Percentiles rank a stretch among this genome's conserved stretches.
These are phyloP conservation scores for Muscicapa adusta DNA, from an alignment of 2,113 vertebrate genomes.

Conservation along the genomic window DNA sequence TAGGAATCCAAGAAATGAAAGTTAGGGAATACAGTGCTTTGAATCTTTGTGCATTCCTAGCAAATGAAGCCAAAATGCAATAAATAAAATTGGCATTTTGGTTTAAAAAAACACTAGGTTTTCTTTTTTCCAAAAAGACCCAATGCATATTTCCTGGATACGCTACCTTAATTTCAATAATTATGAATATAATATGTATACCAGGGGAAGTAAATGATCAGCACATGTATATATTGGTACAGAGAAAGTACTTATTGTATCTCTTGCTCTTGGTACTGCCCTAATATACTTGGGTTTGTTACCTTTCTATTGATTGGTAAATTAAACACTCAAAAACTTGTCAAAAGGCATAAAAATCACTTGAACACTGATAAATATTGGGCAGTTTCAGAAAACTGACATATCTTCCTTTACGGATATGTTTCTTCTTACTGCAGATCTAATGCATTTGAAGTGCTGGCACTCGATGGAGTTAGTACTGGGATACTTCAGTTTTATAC, in stretches of 20 bases:
- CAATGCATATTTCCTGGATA: not conserved
- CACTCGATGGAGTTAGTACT: slow-evolving; percentile 82
- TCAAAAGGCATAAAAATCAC: not conserved
- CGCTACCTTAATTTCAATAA: not conserved
- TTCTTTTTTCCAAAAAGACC: not conserved
- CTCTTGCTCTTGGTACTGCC: not conserved
- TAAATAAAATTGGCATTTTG: not conserved
- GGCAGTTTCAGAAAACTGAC: slow-evolving; percentile 25
- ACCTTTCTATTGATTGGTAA: not conserved
- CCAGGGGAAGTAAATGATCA: not conserved
- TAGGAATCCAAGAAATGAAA: not conserved
- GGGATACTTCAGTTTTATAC: slow-evolving; percentile 90
- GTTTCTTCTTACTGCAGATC: slow-evolving; percentile 75
- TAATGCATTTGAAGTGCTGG: slow-evolving; percentile 88
- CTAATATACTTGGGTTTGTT: not conserved
- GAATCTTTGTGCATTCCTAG: not conserved
- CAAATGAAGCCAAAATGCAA: not conserved
- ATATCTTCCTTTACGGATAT: not conserved
- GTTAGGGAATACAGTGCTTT: not conserved
- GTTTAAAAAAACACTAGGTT: not conserved
- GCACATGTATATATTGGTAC: not conserved
- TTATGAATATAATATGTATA: not conserved
- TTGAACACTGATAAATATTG: not conserved
- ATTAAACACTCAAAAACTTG: not conserved
- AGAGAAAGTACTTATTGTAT: not conserved